A percentile compares a stretch with the other conserved stretches of the same genome.
Conservation (phyloP, 2,888 invertebrate genomes). For the Acleris literana region DNA sequence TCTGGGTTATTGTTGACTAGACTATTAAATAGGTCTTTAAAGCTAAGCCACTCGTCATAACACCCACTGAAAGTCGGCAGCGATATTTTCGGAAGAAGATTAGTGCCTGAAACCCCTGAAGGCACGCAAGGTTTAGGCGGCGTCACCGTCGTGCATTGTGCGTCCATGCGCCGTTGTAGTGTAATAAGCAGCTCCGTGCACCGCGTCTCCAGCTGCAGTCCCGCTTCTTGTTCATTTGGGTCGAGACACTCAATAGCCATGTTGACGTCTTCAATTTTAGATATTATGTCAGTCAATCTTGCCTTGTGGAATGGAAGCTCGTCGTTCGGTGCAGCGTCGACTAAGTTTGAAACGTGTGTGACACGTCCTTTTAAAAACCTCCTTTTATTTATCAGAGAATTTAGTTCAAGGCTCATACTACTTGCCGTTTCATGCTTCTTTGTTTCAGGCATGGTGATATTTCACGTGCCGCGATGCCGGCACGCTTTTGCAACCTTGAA, state of each 20-base stretch:
- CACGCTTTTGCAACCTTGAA: too few relatives aligned
- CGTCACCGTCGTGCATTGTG: not conserved
- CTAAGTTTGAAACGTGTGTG: not conserved
- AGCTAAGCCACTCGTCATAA: conserved; percentile 9
- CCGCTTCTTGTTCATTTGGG: not conserved
- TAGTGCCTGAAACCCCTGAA: not conserved
- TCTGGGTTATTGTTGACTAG: not conserved
- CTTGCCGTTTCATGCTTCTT: not conserved
- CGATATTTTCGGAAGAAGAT: not conserved
- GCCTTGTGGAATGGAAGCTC: not conserved
- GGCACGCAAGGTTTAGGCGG: not conserved
- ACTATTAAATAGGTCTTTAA: not conserved
- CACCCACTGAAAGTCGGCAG: not conserved
- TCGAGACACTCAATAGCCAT: not conserved
- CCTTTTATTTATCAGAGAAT: not conserved
- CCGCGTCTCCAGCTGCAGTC: not conserved
- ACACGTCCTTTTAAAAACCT: not conserved
- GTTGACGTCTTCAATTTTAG: not conserved
- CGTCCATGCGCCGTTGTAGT: not conserved
- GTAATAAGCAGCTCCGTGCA: not conserved
- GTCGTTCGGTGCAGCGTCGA: not conserved
- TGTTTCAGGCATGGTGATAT: too few relatives aligned
- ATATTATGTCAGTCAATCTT: not conserved
- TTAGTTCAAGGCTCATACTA: too few relatives aligned
- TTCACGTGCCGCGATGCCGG: too few relatives aligned